Evolutionary conservation across 2,797 vertebrate species (phyloP), one percentile per base, ranked within the genome.

Genomic region (Coilia nasus): DNA sequence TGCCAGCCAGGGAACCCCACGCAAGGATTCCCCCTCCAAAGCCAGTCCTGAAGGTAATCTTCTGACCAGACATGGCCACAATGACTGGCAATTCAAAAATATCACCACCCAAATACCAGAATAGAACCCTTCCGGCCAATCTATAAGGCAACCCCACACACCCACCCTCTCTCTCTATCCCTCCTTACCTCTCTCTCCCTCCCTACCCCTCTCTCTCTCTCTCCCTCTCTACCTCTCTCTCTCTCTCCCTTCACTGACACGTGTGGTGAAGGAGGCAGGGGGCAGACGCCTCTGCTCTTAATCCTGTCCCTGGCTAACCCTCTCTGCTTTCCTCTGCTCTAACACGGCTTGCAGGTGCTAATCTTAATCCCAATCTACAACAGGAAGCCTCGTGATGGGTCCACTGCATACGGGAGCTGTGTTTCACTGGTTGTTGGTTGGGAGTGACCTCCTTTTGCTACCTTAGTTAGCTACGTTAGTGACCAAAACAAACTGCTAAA

Each of bases 291-390:
- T 64, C 59, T 81, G 35, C 82, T 60, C 17, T 64, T 89, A 88
- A 89, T 89, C 90, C 86, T 83, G 83, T 83, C 86, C 90, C 82
- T 56, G 89, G 83, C 54, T 87, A 82, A 88, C 86, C 86, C 84
- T 59, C 60, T 82, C 82, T 84, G 25, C 71, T 78, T 25, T 28
- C 62, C 11, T 44, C 80, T 57, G 67, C 67, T 15, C 83, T 14
- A 71, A 35, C 67, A 31, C 31, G 71, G 35, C 35, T 78, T 81
- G 82, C 86, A 89, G 88, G 90, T 86, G 88, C 85, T 94, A 91
- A 94, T 94, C 93, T 94, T 89, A 90, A 92, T 83, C 91, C 89
- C 56, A 17, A 60, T 89, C 87, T 82, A 62, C 41, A 86, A 86
- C 89, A 83, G 89, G 90, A 93, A 75, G 83, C 90, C 87, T 88